phyloP scores from a whole-genome alignment of 2,113 vertebrate genomes.

The Sorex araneus region DNA sequence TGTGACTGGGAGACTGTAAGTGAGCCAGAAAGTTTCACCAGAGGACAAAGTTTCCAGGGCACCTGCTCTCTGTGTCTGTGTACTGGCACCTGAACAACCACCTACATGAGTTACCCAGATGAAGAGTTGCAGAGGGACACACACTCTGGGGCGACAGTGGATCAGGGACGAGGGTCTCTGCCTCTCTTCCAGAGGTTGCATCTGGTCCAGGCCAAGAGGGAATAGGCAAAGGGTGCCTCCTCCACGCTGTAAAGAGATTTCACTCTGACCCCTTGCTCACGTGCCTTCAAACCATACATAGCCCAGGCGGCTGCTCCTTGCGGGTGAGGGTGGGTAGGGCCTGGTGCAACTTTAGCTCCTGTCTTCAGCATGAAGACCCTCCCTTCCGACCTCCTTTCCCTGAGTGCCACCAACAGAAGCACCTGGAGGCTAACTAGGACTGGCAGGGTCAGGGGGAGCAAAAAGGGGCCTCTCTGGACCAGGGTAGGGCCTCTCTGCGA shows the following conservation, averaged over 20 bases:
- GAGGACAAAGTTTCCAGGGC: background rate
- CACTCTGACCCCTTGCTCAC: background rate
- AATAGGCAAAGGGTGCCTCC: background rate
- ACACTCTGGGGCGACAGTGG: background rate
- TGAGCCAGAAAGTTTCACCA: conserved; percentile 29
- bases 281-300: background rate
- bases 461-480: background rate
- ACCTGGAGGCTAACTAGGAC: background rate
- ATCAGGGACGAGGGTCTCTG: background rate
- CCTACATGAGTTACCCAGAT: no score
- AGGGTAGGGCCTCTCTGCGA: background rate
- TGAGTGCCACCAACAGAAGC: background rate
- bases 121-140: background rate
- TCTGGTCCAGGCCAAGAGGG: background rate
- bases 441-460: background rate
- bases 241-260: background rate
- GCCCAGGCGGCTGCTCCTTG: background rate
- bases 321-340: background rate
- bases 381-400: no score
- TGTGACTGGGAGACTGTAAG: background rate
- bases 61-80: background rate
- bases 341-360: background rate
- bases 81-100: background rate
- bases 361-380: background rate
- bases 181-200: background rate